Percentiles rank a stretch among this genome's conserved stretches.
phyloP scores from a whole-genome alignment of 2,113 vertebrate species.

The Clarias gariepinus region DNA sequence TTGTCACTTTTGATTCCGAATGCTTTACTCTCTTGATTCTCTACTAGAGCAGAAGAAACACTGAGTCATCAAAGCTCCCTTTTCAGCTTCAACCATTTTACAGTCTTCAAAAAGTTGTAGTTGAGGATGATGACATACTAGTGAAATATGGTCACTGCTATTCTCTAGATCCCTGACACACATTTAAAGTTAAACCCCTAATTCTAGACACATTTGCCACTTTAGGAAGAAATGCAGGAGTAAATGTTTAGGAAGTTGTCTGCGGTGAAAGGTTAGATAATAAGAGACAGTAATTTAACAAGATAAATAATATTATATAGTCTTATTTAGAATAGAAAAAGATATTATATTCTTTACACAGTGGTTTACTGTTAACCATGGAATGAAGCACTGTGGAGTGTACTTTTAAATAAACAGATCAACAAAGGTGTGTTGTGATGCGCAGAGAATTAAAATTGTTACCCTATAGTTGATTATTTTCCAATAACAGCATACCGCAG shows the following conservation, averaged over 20 bases:
- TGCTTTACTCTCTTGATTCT: background rate
- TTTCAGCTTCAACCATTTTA: constrained; percentile 16
- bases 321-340: background rate
- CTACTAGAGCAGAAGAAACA: background rate
- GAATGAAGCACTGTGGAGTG: background rate
- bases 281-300: background rate
- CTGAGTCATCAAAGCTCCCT: constrained; percentile 20
- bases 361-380: background rate
- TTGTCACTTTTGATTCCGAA: constrained; percentile 11
- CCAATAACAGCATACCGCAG: background rate
- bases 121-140: constrained; percentile 35
- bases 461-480: background rate
- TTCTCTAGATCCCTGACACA: background rate
- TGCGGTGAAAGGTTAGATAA: background rate
- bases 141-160: background rate
- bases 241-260: background rate
- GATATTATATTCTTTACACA: background rate
- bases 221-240: background rate
- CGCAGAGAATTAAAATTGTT: background rate
- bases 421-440: background rate
- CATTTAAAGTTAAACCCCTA: background rate
- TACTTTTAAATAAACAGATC: background rate
- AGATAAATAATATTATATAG: background rate
- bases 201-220: background rate
- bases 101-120: background rate